Base-by-base conservation (phyloP, 2,113 vertebrate genomes). In the Menidia beryllina region DNA sequence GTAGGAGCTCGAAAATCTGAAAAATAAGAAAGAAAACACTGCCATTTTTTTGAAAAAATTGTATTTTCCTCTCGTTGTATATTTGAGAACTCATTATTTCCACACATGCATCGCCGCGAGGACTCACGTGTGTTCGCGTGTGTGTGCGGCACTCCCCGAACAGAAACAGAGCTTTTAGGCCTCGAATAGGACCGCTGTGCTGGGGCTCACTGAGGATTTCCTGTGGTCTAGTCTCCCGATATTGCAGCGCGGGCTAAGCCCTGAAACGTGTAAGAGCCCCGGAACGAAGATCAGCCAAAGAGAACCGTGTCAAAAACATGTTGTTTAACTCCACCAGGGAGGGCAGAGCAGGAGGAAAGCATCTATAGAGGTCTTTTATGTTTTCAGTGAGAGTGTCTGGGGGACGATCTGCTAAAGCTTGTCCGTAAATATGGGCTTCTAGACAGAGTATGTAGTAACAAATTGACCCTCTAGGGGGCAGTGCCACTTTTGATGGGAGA, bases 191-290 rank as follows among this genome's bases (percentile, higher is more conserved):
- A 73, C 72, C 79, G 83, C 86, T 88, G 86, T 77, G 86, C 77
- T 85, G 52, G 24, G 63, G 81, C 78, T 83, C 72, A 68, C 71
- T 15, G 13, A 66, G 76, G 87, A 91, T 91, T 90, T 89, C 88
- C 86, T 90, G 85, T 48, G 73, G 85, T 82, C 80, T 76, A 63
- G 82, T 77, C 88, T 75, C 70, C 53, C 49, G 23, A 71, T 83
- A 80, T 75, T 85, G 83, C 66, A 19, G 62, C 64, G 73, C 7
- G 24, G 63, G 71, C 58, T 84, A 73, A 82, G 72, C 61, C 73
- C 71, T 81, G 82, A 75, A 83, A 79, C 77, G 69, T 62, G 80
- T 73, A 81, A 84, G 73, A 77, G 52, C 76, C 67, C 81, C 52
- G 74, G 74, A 69, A 61, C 13, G 66, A 70, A 0, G 39, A 63